phyloP scores from a whole-genome alignment of 2,888 invertebrate genomes.

The Proisotoma minuta region DNA sequence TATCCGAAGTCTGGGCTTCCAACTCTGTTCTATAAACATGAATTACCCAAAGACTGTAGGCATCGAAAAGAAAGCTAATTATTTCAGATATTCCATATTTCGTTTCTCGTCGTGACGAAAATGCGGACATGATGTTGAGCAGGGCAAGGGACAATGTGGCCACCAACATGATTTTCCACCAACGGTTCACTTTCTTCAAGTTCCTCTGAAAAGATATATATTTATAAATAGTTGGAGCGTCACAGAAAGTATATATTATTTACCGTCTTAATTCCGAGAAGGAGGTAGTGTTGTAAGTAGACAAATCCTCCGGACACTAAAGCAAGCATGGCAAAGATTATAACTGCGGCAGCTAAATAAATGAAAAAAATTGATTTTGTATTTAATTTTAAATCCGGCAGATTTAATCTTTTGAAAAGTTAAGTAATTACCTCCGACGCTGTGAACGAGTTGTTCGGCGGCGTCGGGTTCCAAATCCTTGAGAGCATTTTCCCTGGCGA shows the following conservation, averaged over 20 bases:
- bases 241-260: not conserved
- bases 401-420: too few species aligned
- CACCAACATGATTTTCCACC: not conserved
- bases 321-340: too few species aligned
- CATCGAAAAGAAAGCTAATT: not conserved
- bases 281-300: not conserved
- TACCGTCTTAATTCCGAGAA: not conserved
- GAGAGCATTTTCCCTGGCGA: too few species aligned
- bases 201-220: conserved; percentile 2
- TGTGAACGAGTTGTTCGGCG: too few species aligned
- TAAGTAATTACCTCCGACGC: too few species aligned
- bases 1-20: not conserved
- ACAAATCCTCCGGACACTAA: not conserved
- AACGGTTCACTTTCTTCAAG: conserved; percentile 2
- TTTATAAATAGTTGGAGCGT: not conserved
- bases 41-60: conserved; percentile 9
- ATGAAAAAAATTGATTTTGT: too few species aligned
- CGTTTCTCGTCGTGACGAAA: not conserved
- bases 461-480: too few species aligned
- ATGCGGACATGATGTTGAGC: not conserved
- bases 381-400: too few species aligned
- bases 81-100: not conserved
- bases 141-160: not conserved
- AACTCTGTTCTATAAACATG: not conserved
- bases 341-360: too few species aligned